These are phyloP conservation scores for Cryptotis parvus DNA, from an alignment of 2,113 vertebrate genomes.

Conservation along the genomic window DNA sequence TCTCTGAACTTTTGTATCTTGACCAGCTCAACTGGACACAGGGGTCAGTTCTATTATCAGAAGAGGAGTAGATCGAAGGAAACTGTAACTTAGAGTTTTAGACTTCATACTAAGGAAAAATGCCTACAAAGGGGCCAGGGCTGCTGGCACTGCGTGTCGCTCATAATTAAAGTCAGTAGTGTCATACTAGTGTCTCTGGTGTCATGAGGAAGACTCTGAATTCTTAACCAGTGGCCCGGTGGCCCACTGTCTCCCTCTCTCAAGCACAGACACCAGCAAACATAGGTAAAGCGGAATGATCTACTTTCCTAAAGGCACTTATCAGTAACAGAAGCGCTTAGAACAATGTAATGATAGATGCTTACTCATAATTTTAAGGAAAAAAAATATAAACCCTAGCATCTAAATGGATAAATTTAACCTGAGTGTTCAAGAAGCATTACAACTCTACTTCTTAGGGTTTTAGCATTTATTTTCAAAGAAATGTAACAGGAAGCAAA, in stretches of 20 bases:
- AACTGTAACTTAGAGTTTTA: slow-evolving; percentile 44
- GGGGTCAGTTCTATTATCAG: slow-evolving; percentile 37
- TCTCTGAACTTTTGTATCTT: slow-evolving; percentile 55
- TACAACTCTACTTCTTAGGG: background rate
- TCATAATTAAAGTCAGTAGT: background rate
- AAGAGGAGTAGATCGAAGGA: background rate
- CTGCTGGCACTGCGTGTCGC: slow-evolving; percentile 59
- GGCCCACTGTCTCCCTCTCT: background rate
- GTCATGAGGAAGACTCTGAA: background rate
- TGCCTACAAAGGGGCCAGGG: slow-evolving; percentile 37
- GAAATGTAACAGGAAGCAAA: background rate
- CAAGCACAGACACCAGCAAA: background rate
- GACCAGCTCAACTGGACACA: slow-evolving; percentile 48
- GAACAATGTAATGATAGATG: background rate
- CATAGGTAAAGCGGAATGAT: background rate
- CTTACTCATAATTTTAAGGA: background rate
- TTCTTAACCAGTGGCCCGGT: too few relatives aligned
- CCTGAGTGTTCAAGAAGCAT: background rate
- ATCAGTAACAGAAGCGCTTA: background rate
- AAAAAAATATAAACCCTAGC: background rate
- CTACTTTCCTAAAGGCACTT: background rate
- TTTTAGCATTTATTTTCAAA: background rate
- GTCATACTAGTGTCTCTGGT: slow-evolving; percentile 42
- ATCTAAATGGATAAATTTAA: background rate
- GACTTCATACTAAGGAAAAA: slow-evolving; percentile 57